phyloP scores from a whole-genome alignment of 2,888 invertebrate genomes.

The Lobophora halterata region DNA sequence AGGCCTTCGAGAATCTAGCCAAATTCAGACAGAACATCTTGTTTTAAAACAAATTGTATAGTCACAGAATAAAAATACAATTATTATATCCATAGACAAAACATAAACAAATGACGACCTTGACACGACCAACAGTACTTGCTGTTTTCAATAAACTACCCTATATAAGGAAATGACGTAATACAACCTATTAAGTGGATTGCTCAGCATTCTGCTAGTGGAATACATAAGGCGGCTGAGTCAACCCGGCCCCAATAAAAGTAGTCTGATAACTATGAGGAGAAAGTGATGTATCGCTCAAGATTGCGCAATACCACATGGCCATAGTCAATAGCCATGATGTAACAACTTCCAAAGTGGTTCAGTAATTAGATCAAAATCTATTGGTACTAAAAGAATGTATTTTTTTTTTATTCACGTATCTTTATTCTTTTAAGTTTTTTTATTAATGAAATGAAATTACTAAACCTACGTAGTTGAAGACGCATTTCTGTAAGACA shows the following conservation, averaged over 20 bases:
- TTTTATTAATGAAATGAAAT: no score
- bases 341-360: conserved; percentile 40
- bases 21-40: no score
- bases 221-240: conserved; percentile 64
- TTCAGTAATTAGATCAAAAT: conserved; percentile 43
- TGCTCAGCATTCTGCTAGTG: conserved; percentile 53
- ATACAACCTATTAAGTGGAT: conserved; percentile 53
- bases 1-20: no score
- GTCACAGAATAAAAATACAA: no score
- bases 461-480: no score
- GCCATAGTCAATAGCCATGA: conserved; percentile 39
- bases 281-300: conserved; percentile 75
- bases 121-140: conserved; percentile 12
- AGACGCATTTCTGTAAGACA: no score
- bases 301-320: conserved; percentile 56
- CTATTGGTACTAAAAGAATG: conserved; percentile 17
- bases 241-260: conserved; percentile 61
- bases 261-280: conserved; percentile 54
- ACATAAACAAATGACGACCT: conserved; percentile 17
- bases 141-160: neutral
- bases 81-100: no score
- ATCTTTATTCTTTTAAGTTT: no score
- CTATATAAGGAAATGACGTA: conserved; percentile 24
- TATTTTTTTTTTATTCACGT: conserved; percentile 1
- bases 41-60: neutral